A percentile compares a stretch with the other conserved stretches of the same genome.
Conservation (phyloP, 2,888 invertebrate species). For the Nowickia ferox region DNA sequence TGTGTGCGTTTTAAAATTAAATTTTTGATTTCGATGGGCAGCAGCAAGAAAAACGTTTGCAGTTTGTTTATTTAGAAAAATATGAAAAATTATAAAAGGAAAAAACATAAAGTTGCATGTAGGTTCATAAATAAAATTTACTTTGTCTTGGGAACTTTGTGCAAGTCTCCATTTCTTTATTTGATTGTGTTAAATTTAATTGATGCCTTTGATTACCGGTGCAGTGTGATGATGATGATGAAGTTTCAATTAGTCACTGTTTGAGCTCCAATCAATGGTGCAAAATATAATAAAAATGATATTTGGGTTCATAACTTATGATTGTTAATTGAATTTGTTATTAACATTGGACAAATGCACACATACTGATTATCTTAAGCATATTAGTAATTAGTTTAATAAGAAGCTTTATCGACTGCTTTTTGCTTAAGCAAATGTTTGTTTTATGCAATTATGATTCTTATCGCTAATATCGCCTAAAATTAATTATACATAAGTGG, state of each 20-base stretch:
- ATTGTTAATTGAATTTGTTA: slow-evolving; percentile 3
- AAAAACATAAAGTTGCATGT: slow-evolving; percentile 20
- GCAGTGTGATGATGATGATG: slow-evolving; percentile 34
- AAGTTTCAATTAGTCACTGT: slow-evolving; percentile 58
- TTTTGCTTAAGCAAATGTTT: background rate
- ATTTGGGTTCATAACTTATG: background rate
- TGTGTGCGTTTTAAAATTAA: slow-evolving; percentile 22
- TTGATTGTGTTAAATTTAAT: slow-evolving; percentile 11
- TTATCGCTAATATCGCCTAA: no score
- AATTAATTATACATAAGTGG: no score
- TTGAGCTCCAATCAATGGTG: slow-evolving; percentile 18
- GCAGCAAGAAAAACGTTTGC: slow-evolving; percentile 11
- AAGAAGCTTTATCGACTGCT: background rate
- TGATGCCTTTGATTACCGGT: slow-evolving; percentile 37
- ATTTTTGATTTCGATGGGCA: slow-evolving; percentile 19
- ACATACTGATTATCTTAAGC: slow-evolving; percentile 12
- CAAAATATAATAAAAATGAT: slow-evolving; percentile 9
- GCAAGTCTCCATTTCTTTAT: background rate
- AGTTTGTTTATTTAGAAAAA: slow-evolving; percentile 31
- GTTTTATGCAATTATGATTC: no score
- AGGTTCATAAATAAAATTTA: background rate
- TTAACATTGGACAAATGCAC: slow-evolving; percentile 7
- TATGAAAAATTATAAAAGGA: slow-evolving; percentile 29
- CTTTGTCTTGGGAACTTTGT: background rate
- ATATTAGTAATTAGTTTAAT: slow-evolving; percentile 22